phyloP scores from a whole-genome alignment of 2,888 invertebrate genomes.

The Darwinula stevensoni region DNA sequence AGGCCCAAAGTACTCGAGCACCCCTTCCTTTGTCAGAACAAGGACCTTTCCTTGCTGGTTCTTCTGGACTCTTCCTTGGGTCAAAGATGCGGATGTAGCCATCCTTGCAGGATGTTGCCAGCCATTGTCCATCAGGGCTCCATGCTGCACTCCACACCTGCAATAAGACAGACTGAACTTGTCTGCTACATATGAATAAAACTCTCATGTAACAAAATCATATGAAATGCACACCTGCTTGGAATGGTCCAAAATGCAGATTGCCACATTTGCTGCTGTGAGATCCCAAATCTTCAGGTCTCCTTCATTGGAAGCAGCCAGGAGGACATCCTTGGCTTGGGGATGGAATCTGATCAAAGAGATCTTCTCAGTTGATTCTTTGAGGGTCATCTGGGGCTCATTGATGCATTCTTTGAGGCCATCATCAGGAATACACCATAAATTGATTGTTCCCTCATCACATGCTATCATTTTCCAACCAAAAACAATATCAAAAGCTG shows the following conservation, averaged over 20 bases:
- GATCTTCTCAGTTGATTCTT: constrained; percentile 71
- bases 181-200: constrained; percentile 4
- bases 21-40: constrained; percentile 70
- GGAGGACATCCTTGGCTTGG: constrained; percentile 49
- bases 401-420: too few relatives aligned
- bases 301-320: constrained; percentile 68
- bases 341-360: constrained; percentile 76
- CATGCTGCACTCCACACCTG: constrained; percentile 64
- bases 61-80: constrained; percentile 29
- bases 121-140: constrained; percentile 61
- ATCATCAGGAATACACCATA: too few relatives aligned
- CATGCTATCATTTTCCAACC: too few relatives aligned
- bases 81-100: constrained; percentile 54
- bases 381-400: too few relatives aligned
- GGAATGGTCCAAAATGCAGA: too few relatives aligned
- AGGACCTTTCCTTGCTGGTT: constrained; percentile 37
- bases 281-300: constrained; percentile 60
- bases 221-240: too few relatives aligned
- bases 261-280: background rate
- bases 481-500: too few relatives aligned
- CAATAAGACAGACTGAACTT: constrained; percentile 8
- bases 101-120: constrained; percentile 71
- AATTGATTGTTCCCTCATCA: constrained; percentile 51
- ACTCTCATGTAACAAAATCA: too few relatives aligned
- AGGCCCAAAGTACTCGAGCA: constrained; percentile 64